These are phyloP conservation scores for Sipha flava DNA, from an alignment of 1,140 invertebrate species.

Conservation along the genomic window DNA sequence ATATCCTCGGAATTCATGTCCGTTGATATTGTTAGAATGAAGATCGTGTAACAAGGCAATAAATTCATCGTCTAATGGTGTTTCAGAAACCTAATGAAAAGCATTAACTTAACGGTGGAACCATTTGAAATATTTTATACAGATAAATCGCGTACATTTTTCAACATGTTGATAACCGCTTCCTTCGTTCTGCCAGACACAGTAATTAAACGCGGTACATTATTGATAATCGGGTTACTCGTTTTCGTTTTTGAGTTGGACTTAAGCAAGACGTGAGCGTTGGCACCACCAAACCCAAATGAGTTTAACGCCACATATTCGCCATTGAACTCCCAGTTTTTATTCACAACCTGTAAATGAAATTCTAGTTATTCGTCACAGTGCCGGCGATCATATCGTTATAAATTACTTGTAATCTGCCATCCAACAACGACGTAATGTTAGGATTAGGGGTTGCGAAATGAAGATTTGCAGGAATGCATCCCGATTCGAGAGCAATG, in stretches of 20 bases:
- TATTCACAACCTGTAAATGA: conserved; percentile 60
- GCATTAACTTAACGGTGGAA: not conserved
- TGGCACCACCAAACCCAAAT: conserved; percentile 96
- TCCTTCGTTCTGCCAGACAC: conserved; percentile 79
- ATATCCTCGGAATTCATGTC: conserved; percentile 70
- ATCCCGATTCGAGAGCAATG: conserved; percentile 77
- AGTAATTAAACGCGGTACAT: conserved; percentile 60
- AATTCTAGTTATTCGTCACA: too few species aligned
- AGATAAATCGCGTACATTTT: conserved; percentile 46
- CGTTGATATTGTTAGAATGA: conserved; percentile 57
- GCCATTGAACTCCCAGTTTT: conserved; percentile 70
- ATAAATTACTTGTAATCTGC: conserved; percentile 50
- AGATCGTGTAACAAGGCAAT: conserved; percentile 66
- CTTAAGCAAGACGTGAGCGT: conserved; percentile 80
- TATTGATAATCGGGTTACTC: conserved; percentile 46
- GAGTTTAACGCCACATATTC: conserved; percentile 84
- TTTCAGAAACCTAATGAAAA: conserved; percentile 42
- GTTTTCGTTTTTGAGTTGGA: conserved; percentile 64
- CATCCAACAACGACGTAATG: conserved; percentile 78
- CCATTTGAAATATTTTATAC: not conserved
- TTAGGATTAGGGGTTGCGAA: conserved; percentile 77
- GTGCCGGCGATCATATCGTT: too few species aligned
- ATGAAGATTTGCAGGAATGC: conserved; percentile 86
- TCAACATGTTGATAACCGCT: conserved; percentile 60
- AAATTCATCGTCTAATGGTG: conserved; percentile 63